Evolutionary conservation across 2,797 vertebrate genomes (phyloP), one percentile per base, ranked within the genome.

Genomic region (Protonibea diacanthus): DNA sequence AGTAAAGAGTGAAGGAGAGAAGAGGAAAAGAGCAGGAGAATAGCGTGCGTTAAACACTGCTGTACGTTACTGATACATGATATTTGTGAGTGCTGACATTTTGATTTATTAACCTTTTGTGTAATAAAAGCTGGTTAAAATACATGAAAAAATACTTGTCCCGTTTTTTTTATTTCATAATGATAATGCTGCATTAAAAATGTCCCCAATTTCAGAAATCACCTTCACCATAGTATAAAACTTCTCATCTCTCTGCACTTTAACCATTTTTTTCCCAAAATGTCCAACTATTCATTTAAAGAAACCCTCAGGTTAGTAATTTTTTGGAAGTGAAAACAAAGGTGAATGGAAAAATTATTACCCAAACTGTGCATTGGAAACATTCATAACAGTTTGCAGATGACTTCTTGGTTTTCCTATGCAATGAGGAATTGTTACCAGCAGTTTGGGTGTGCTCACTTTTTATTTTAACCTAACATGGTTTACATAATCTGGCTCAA

Each of bases 401-500:
- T 0, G 7, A 68, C 42, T 25, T 42, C 14, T 62, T 17, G 9
- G 4, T 67, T 74, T 33, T 29, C 3, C 40, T 60, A 17, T 21
- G 17, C 14, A 45, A 18, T 23, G 14, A 29, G 17, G 33, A 9
- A 47, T 61, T 49, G 33, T 61, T 23, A 45, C 20, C n/a, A 52
- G n/a, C 23, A 64, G 49, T 38, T 52, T 12, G 71, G 14, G 11
- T 53, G 21, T 17, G 5, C 3, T 60, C 4, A 73, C 18, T 58
- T 51, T 61, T 56, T 13, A 17, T 33, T 52, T 59, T 47, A 42
- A 61, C 5, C 9, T 9, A 14, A 58, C 2, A 47, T 45, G 27
- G 3, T 76, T 53, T 15, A 49, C 11, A 61, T 70, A 44, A 61
- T 57, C n/a, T 51, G 47, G 51, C 20, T 45, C 18, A 29, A 57